A percentile compares a stretch with the other conserved stretches of the same genome.
These are phyloP conservation scores for Epinotia demarniana DNA, from an alignment of 2,888 invertebrate genomes.

Conservation along the genomic window DNA sequence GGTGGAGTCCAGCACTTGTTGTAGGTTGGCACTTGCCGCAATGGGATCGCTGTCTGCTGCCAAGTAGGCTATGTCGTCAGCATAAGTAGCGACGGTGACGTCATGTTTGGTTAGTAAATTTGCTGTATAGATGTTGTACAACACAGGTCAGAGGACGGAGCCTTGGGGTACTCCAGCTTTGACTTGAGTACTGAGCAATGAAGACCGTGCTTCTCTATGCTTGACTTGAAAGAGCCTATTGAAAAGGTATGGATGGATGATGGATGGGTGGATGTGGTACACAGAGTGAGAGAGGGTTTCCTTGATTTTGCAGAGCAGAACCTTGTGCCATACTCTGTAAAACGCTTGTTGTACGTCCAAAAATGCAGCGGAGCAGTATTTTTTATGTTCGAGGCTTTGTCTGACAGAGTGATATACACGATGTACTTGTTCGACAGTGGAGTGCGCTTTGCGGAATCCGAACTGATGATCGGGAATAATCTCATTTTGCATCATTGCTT, in stretches of 20 bases:
- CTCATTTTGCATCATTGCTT: conserved; percentile 8
- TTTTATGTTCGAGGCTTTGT: conserved; percentile 12
- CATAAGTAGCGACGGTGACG: too few relatives aligned
- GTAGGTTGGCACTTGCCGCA: too few relatives aligned
- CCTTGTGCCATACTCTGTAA: conserved; percentile 41
- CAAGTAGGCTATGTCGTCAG: too few relatives aligned
- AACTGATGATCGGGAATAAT: conserved; percentile 45
- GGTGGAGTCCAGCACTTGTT: too few relatives aligned
- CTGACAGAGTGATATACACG: conserved; percentile 16
- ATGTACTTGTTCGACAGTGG: conserved; percentile 36
- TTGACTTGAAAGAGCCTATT: neutral
- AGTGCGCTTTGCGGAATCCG: conserved; percentile 24
- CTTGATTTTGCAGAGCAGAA: conserved; percentile 31
- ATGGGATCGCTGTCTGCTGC: too few relatives aligned
- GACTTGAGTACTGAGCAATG: too few relatives aligned
- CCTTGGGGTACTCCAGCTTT: too few relatives aligned
- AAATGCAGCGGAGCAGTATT: conserved; percentile 36
- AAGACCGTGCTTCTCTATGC: too few relatives aligned
- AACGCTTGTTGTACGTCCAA: conserved; percentile 41
- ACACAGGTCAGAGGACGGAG: too few relatives aligned
- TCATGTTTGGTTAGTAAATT: too few relatives aligned
- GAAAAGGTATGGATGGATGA: conserved; percentile 17
- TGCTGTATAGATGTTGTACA: too few relatives aligned
- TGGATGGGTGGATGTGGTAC: conserved; percentile 5
- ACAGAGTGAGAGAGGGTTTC: conserved; percentile 13